Evolutionary conservation across 1,140 invertebrate genomes (phyloP).

Genomic region (Paralvinella palmiformis): DNA sequence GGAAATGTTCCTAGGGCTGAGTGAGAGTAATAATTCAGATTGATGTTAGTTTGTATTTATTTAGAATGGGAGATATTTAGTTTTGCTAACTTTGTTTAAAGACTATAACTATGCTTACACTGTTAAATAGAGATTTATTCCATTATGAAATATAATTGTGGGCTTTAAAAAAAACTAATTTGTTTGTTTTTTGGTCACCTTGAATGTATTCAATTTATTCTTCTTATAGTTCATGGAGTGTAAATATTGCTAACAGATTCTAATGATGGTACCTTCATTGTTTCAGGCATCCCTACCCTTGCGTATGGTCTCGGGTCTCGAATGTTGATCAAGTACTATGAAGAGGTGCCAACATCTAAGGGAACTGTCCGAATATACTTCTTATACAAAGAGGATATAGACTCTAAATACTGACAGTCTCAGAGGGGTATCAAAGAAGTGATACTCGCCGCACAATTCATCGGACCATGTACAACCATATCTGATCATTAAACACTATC

Average conservation of each 20-base stretch:
- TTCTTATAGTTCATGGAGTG: background rate
- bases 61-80: too few species aligned
- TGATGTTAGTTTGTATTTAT: too few species aligned
- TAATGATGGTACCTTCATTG: conserved; percentile 34
- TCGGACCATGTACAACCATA: too few species aligned
- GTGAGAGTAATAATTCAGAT: too few species aligned
- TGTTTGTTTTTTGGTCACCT: background rate
- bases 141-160: background rate
- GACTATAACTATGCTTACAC: too few species aligned
- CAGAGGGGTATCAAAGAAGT: too few species aligned
- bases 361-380: conserved; percentile 78
- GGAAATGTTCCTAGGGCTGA: too few species aligned
- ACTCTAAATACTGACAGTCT: conserved; percentile 53
- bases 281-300: conserved; percentile 83
- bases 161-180: background rate
- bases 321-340: conserved; percentile 70
- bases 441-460: too few species aligned
- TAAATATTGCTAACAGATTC: conserved; percentile 3
- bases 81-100: too few species aligned
- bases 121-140: background rate
- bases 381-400: conserved; percentile 76
- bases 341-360: conserved; percentile 66
- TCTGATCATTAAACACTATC: too few species aligned
- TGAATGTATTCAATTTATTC: background rate
- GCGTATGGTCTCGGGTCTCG: conserved; percentile 82